Evolutionary conservation across 2,797 vertebrate species (phyloP).

Genomic region (Tokudaia tokunoshimensis): DNA sequence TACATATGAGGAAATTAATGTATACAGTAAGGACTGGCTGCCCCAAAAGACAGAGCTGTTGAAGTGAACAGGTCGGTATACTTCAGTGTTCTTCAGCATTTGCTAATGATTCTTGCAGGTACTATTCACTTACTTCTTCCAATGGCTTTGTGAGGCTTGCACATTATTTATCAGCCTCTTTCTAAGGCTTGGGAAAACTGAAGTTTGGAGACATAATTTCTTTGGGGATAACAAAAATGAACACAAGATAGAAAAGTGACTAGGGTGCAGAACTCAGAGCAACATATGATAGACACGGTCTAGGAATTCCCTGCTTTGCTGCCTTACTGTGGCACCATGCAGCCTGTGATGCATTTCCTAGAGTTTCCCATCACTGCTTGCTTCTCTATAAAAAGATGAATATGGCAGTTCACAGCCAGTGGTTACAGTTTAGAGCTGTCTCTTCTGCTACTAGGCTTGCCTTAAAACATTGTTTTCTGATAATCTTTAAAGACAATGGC

Average conservation of each 20-base stretch:
- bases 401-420: no score
- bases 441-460: neutral
- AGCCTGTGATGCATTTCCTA: neutral
- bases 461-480: neutral
- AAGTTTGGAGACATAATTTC: neutral
- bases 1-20: constrained; percentile 38
- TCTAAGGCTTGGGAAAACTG: neutral
- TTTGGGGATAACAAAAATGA: neutral
- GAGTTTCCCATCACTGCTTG: neutral
- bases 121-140: neutral
- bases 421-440: neutral
- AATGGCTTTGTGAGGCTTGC: neutral
- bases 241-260: neutral
- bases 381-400: neutral
- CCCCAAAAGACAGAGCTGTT: neutral
- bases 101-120: neutral
- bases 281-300: neutral
- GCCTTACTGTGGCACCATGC: neutral
- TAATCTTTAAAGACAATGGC: neutral
- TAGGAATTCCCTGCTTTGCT: neutral
- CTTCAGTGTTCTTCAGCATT: neutral
- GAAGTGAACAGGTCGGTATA: neutral
- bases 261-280: neutral
- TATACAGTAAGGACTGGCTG: neutral
- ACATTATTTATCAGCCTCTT: neutral